Evolutionary conservation across 2,888 invertebrate genomes (phyloP).

Genomic region (Baccha elongata): DNA sequence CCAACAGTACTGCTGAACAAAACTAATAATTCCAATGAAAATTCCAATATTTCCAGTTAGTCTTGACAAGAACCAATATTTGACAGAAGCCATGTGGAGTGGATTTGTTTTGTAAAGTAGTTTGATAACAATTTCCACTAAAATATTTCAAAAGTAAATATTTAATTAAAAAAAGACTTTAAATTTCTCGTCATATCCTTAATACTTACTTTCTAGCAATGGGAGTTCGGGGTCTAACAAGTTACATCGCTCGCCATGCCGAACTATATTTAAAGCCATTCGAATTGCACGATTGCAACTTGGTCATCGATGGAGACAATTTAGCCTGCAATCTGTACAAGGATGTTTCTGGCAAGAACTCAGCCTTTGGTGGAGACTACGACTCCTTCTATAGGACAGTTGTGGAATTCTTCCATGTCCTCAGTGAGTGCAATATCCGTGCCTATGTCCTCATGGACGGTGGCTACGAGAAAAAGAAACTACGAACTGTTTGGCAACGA

Average conservation of each 20-base stretch:
- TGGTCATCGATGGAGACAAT: conserved; percentile 92
- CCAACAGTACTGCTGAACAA: too few species aligned
- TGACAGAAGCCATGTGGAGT: conserved; percentile 53
- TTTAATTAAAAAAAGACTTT: background rate
- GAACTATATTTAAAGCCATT: conserved; percentile 86
- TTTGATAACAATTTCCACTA: background rate
- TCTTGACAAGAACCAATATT: conserved; percentile 23
- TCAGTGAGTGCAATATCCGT: conserved; percentile 88
- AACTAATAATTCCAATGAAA: background rate
- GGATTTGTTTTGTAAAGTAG: conserved; percentile 43
- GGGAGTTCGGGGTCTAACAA: conserved; percentile 94
- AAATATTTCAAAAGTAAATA: conserved; percentile 20
- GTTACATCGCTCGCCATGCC: conserved; percentile 88
- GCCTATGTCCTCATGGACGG: conserved; percentile 92
- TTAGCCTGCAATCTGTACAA: conserved; percentile 88
- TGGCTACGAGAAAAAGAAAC: conserved; percentile 88
- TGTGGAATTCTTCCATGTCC: conserved; percentile 86
- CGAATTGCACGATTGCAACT: conserved; percentile 86
- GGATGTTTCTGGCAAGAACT: conserved; percentile 85
- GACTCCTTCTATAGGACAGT: conserved; percentile 88
- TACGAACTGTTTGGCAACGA: conserved; percentile 86
- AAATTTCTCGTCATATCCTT: background rate
- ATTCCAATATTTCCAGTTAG: background rate
- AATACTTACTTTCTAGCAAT: conserved; percentile 81
- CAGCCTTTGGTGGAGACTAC: conserved; percentile 94